Percentiles rank a stretch among this genome's conserved stretches.
These are phyloP conservation scores for Coendou prehensilis DNA, from an alignment of 2,797 vertebrate species.

Conservation along the genomic window DNA sequence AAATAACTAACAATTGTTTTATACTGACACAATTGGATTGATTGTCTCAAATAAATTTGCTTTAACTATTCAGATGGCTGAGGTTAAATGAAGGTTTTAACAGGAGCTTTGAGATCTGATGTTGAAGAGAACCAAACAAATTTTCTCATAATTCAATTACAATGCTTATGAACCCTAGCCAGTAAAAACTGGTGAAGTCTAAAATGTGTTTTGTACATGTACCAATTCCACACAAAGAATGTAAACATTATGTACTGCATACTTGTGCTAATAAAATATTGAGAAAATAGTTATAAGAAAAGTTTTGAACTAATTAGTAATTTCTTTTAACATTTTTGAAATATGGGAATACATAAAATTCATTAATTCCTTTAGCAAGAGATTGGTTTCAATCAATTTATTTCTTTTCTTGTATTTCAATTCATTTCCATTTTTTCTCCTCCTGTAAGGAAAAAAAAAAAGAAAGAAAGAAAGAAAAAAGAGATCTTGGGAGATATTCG, in stretches of 20 bases:
- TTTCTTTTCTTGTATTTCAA: neutral
- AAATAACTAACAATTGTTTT: neutral
- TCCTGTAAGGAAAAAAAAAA: neutral
- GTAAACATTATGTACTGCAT: neutral
- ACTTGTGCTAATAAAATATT: neutral
- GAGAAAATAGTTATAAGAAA: neutral
- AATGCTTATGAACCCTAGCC: neutral
- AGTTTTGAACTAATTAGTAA: neutral
- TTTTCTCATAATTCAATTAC: neutral
- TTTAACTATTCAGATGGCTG: neutral
- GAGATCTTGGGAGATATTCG: neutral
- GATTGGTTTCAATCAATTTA: neutral
- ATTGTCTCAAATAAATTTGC: neutral
- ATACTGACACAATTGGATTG: neutral
- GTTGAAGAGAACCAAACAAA: neutral
- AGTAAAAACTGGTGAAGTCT: neutral
- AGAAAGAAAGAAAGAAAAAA: neutral
- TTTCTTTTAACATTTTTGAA: neutral
- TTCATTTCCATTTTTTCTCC: neutral
- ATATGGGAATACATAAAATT: neutral
- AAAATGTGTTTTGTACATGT: neutral
- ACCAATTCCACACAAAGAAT: neutral
- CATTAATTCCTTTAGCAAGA: neutral
- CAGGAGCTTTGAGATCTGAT: neutral
- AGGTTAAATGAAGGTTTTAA: neutral